Percentiles rank a stretch among this genome's conserved stretches.
These are phyloP conservation scores for Muscicapa adusta DNA, from an alignment of 2,113 vertebrate species.

Conservation along the genomic window DNA sequence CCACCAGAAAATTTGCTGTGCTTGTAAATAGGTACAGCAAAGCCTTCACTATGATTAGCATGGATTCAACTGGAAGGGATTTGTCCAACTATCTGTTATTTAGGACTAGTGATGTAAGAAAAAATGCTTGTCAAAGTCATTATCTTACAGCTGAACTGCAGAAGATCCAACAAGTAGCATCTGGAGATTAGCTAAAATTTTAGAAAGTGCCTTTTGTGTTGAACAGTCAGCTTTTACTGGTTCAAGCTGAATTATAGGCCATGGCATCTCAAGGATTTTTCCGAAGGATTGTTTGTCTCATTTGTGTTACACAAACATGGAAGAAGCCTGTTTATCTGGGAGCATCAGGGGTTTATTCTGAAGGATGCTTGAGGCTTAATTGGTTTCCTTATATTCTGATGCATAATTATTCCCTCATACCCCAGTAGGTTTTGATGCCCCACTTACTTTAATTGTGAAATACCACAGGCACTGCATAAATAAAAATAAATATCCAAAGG, in stretches of 20 bases:
- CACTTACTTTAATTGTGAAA: not conserved
- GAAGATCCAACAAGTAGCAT: not conserved
- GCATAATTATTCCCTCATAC: not conserved
- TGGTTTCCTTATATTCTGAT: not conserved
- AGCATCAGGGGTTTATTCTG: not conserved
- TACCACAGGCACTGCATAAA: not conserved
- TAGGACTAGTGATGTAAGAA: not conserved
- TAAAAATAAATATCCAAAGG: constrained; percentile 9
- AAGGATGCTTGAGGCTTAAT: not conserved
- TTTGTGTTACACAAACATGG: not conserved
- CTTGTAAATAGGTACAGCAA: not conserved
- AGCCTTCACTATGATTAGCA: not conserved
- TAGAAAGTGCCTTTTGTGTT: not conserved
- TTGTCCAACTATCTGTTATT: not conserved
- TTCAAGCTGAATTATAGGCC: not conserved
- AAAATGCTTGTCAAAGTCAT: not conserved
- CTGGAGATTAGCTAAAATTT: not conserved
- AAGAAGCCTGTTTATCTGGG: not conserved
- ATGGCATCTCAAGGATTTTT: not conserved
- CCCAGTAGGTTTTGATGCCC: not conserved
- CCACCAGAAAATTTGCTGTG: not conserved
- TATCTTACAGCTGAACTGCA: not conserved
- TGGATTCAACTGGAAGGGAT: not conserved
- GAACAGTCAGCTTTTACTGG: not conserved
- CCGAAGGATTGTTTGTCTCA: not conserved